Percentiles rank a stretch among this genome's conserved stretches.
Conservation (phyloP, 1,140 invertebrate species). For the Euura lappo region DNA sequence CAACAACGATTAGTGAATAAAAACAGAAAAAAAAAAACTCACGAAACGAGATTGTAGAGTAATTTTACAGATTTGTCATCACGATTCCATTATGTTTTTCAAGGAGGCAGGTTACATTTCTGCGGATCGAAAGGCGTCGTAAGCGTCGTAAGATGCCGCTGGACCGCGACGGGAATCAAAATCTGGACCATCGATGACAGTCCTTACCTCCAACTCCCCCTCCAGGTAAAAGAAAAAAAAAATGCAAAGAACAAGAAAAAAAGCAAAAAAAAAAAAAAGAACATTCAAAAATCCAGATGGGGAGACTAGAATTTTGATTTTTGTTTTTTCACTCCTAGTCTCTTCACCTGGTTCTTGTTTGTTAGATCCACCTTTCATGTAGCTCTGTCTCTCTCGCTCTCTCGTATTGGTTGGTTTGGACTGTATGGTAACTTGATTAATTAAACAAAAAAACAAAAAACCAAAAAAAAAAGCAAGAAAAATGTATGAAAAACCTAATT, state of each 20-base stretch:
- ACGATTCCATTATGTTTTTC: constrained; percentile 27
- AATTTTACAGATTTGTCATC: background rate
- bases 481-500: background rate
- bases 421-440: constrained; percentile 4
- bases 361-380: background rate
- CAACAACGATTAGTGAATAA: too few species aligned
- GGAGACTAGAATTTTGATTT: background rate
- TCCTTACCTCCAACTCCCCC: constrained; percentile 28
- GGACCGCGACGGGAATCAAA: constrained; percentile 36
- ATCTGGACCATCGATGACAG: constrained; percentile 31
- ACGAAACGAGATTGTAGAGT: too few species aligned
- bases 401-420: constrained; percentile 6
- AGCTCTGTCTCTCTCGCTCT: constrained; percentile 6
- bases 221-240: constrained; percentile 26
- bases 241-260: background rate
- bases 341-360: constrained; percentile 1
- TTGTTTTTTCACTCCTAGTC: background rate
- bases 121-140: constrained; percentile 20
- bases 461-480: background rate
- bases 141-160: constrained; percentile 31
- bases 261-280: background rate
- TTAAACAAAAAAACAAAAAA: background rate
- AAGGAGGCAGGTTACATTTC: constrained; percentile 38
- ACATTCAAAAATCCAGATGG: background rate
- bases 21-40: too few species aligned